Evolutionary conservation across 2,888 invertebrate species (phyloP), one percentile per base, ranked within the genome.

Genomic region (Drosophila nr. fundita): DNA sequence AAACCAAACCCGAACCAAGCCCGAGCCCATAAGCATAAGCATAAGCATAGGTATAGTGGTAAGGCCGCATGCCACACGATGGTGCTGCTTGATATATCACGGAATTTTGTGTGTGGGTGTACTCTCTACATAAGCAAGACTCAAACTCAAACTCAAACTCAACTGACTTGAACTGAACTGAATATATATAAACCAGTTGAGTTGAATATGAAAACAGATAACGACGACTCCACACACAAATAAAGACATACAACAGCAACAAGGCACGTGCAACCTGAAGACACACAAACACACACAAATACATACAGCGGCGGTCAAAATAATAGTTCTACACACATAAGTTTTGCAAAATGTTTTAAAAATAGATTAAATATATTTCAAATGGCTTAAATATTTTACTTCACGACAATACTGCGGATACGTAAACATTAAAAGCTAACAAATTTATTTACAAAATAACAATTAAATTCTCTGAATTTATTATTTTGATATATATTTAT

Each of bases 41-140:
- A 60, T 30, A 64, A 30, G 55, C 49, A 71, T 63, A 68, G 64
- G 58, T 59, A 61, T 60, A 83, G 72, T 36, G 18, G 45, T 45
- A 45, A 45, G 15, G 36, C 36, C n/a, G 69, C 68, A 82, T 82
- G 77, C 87, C 83, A 68, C 73, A 86, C 69, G 87, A 86, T 89
- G 81, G 90, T 83, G 73, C 71, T 80, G 81, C 73, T 80, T 90
- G 89, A 90, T 87, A 87, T 84, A 87, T 84, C 87, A 82, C 69
- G 82, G 87, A 90, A 90, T 90, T 90, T 90, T 90, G 82, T 89
- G 89, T 90, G 86, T 87, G 90, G 86, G 86, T 89, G 86, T 82
- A 90, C 72, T 80, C 75, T 87, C 69, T 78, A 72, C 75, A 77
- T 54, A 85, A 68, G 76, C 71, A 68, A 82, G 71, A 73, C 71